phyloP scores from a whole-genome alignment of 1,140 invertebrate genomes.

The Drosophila nasuta region DNA sequence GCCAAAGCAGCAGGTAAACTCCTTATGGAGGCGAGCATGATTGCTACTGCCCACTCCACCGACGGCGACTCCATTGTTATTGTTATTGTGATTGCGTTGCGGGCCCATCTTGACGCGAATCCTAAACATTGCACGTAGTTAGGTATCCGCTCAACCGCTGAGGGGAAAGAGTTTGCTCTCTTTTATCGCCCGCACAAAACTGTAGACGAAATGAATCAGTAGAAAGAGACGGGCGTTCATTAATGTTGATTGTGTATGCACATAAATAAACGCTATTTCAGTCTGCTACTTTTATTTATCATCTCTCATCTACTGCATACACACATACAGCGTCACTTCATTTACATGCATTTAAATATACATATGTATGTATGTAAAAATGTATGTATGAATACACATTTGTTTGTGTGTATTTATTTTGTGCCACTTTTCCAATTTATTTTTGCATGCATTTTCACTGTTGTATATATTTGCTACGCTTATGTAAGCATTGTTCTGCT shows the following conservation, averaged over 20 bases:
- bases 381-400: not conserved
- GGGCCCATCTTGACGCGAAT: conserved; percentile 88
- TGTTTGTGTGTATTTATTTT: conserved; percentile 27
- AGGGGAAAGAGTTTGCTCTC: conserved; percentile 1
- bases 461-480: not conserved
- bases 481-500: not conserved
- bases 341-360: conserved; percentile 8
- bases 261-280: conserved; percentile 24
- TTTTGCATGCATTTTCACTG: not conserved
- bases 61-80: conserved; percentile 23
- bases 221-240: conserved; percentile 1
- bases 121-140: conserved; percentile 86
- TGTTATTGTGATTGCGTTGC: conserved; percentile 84
- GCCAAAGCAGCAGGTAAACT: conserved; percentile 92
- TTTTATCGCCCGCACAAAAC: conserved; percentile 25
- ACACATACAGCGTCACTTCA: conserved; percentile 9
- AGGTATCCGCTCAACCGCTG: conserved; percentile 16
- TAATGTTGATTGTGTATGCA: conserved; percentile 39
- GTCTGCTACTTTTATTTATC: conserved; percentile 15
- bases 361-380: not conserved
- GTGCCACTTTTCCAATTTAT: conserved; percentile 40
- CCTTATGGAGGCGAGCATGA: conserved; percentile 85
- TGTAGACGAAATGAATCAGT: conserved; percentile 36
- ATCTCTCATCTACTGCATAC: not conserved
- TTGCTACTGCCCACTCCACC: conserved; percentile 20